phyloP scores from a whole-genome alignment of 2,113 vertebrate species.

The Pseudonaja textilis region DNA sequence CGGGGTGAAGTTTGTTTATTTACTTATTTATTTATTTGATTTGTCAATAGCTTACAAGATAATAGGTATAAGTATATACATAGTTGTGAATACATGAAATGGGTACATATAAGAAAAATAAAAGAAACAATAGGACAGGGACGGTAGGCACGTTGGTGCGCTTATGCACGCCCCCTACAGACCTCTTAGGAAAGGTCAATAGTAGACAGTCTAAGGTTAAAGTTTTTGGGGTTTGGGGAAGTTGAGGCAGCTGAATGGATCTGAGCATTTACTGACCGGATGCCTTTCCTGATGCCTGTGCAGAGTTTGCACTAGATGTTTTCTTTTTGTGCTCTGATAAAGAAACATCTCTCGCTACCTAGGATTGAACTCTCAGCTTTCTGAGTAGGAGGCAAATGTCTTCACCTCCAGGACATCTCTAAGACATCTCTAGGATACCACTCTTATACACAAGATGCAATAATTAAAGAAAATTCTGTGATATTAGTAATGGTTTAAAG shows the following conservation, averaged over 20 bases:
- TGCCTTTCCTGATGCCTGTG: not conserved
- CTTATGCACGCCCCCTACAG: no score
- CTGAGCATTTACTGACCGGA: not conserved
- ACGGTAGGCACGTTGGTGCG: no score
- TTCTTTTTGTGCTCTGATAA: not conserved
- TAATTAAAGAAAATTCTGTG: not conserved
- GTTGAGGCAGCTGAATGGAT: not conserved
- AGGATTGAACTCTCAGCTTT: not conserved
- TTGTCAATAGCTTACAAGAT: no score
- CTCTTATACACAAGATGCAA: not conserved
- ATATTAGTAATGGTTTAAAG: not conserved
- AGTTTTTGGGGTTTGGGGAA: no score
- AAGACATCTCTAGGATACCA: not conserved
- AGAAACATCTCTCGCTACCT: not conserved
- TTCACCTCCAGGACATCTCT: not conserved
- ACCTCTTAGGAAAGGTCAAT: no score
- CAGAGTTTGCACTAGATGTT: not conserved
- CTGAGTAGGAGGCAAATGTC: accelerated
- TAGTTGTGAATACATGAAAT: no score
- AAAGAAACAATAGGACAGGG: no score
- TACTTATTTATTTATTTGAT: no score
- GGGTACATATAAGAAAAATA: no score
- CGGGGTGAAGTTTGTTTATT: not conserved
- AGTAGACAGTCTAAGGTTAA: no score
- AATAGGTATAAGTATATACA: no score